Evolutionary conservation across 2,113 vertebrate species (phyloP).

Genomic region (Rhynchomys soricoides): DNA sequence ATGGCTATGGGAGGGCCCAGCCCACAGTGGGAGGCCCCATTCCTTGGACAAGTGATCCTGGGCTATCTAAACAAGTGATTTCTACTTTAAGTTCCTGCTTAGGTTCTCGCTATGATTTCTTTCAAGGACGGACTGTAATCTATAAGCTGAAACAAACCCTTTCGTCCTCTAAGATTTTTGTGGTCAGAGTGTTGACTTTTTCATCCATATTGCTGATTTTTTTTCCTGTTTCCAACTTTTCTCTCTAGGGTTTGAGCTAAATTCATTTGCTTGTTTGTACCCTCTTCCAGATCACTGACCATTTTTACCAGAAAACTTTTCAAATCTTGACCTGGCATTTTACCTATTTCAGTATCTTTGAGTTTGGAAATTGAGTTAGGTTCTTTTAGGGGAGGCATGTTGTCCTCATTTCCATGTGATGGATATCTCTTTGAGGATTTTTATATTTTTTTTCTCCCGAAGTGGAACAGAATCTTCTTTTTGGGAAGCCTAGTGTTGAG

Average conservation of each 20-base stretch:
- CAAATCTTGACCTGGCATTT: neutral
- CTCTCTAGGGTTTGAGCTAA: neutral
- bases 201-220: neutral
- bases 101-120: neutral
- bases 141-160: neutral
- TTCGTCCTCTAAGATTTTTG: neutral
- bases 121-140: neutral
- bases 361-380: neutral
- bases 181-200: neutral
- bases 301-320: neutral
- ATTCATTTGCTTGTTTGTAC: neutral
- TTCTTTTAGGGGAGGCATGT: neutral
- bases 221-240: neutral
- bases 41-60: neutral
- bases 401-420: neutral
- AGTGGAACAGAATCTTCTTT: neutral
- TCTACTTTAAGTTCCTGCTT: neutral
- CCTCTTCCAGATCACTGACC: neutral
- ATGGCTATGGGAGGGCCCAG: neutral
- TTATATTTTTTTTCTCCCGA: neutral
- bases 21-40: neutral
- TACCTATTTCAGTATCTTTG: neutral
- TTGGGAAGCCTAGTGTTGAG: neutral
- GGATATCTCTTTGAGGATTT: neutral
- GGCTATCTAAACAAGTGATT: neutral